A percentile compares a stretch with the other conserved stretches of the same genome.
phyloP scores from a whole-genome alignment of 37 sponge, comb jelly and placozoan species.

The Oscarella lobularis region DNA sequence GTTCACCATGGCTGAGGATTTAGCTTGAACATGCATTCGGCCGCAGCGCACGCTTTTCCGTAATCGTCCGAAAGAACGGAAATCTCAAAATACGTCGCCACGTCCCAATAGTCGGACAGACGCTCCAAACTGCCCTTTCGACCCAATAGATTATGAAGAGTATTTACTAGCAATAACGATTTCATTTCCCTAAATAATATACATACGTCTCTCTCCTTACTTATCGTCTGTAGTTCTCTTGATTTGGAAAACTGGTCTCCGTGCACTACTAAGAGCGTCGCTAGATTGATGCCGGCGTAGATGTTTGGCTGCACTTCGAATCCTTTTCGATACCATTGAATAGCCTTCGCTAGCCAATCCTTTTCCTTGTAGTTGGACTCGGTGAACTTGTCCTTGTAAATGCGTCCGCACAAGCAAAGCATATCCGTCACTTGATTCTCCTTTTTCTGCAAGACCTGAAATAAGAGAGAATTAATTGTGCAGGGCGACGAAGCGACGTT shows the following conservation, averaged over 20 bases:
- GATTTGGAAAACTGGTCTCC: constrained; percentile 35
- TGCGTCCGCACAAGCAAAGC: constrained; percentile 76
- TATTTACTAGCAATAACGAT: constrained; percentile 20
- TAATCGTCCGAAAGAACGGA: constrained; percentile 59
- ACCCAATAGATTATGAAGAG: constrained; percentile 59
- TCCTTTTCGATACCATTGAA: constrained; percentile 72
- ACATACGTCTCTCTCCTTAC: constrained; percentile 11
- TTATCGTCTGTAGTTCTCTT: constrained; percentile 30
- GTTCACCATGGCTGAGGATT: constrained; percentile 58
- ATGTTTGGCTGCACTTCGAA: constrained; percentile 70
- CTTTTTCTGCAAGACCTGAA: constrained; percentile 35
- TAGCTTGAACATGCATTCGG: constrained; percentile 69
- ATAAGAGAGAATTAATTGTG: neutral
- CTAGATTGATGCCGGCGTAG: constrained; percentile 79
- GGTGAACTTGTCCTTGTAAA: constrained; percentile 81
- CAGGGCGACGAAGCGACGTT: neutral
- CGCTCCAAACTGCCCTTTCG: constrained; percentile 55
- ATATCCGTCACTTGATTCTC: constrained; percentile 79
- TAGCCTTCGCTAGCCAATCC: constrained; percentile 37
- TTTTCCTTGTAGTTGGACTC: constrained; percentile 46
- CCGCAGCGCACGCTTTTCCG: constrained; percentile 44
- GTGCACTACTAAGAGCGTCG: constrained; percentile 62
- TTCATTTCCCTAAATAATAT: too few relatives aligned
- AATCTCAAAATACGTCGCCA: constrained; percentile 76
- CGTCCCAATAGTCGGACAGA: constrained; percentile 67